These are phyloP conservation scores for Hetaerina titia DNA, from an alignment of 2,888 invertebrate genomes.

Conservation along the genomic window DNA sequence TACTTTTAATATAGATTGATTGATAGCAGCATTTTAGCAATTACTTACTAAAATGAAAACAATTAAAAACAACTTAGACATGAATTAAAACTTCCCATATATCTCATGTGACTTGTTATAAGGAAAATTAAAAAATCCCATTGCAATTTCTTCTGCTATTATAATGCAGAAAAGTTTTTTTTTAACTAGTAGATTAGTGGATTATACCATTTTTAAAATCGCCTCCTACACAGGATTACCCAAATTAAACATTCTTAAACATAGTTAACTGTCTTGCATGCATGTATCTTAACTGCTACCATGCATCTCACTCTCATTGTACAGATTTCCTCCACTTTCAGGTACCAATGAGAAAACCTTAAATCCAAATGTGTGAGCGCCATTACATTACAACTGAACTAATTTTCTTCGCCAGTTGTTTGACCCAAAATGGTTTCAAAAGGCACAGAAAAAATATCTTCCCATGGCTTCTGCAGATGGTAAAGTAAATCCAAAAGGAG, in stretches of 20 bases:
- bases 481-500: neutral
- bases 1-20: too few relatives aligned
- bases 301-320: neutral
- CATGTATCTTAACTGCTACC: neutral
- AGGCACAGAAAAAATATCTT: slow-evolving; percentile 42
- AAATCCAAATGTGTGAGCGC: neutral
- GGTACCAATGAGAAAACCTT: neutral
- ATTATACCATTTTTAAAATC: neutral
- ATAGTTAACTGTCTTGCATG: neutral
- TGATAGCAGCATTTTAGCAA: too few relatives aligned
- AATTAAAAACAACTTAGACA: too few relatives aligned
- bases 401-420: neutral
- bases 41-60: too few relatives aligned
- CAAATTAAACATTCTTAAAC: neutral
- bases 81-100: too few relatives aligned
- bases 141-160: too few relatives aligned
- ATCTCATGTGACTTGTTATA: too few relatives aligned
- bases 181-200: neutral
- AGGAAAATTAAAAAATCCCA: too few relatives aligned
- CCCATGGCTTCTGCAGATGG: slow-evolving; percentile 42
- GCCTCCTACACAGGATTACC: neutral
- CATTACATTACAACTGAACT: neutral
- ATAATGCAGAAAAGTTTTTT: neutral
- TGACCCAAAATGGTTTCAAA: slow-evolving; percentile 23
- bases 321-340: neutral